phyloP scores from a whole-genome alignment of 2,888 invertebrate species.

The Desoria tigrina region DNA sequence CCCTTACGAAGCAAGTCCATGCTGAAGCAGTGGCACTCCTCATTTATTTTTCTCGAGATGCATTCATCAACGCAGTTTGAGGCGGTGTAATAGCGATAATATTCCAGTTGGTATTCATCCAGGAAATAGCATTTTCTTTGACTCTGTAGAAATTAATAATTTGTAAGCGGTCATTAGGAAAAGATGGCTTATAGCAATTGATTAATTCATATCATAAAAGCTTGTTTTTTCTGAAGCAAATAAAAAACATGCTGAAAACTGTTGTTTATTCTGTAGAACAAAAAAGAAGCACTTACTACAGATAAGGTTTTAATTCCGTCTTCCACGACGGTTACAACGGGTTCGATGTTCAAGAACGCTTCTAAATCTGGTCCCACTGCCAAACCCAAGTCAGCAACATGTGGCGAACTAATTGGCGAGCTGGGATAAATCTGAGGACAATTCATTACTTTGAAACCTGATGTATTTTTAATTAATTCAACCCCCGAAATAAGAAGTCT shows the following conservation, averaged over 20 bases:
- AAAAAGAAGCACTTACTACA: background rate
- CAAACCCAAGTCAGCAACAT: background rate
- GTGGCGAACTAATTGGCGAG: background rate
- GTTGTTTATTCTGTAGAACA: too few relatives aligned
- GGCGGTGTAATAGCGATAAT: background rate
- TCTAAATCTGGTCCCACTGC: background rate
- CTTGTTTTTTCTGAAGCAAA: too few relatives aligned
- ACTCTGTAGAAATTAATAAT: background rate
- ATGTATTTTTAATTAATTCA: too few relatives aligned
- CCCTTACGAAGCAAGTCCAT: background rate
- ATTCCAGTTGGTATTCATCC: background rate
- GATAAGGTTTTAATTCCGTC: background rate
- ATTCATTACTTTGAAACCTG: too few relatives aligned
- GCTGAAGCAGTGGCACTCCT: background rate
- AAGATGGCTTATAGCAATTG: too few relatives aligned
- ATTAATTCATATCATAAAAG: too few relatives aligned
- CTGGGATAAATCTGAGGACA: too few relatives aligned
- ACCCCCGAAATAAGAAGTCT: too few relatives aligned
- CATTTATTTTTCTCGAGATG: background rate
- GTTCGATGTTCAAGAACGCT: background rate
- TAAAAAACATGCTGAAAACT: too few relatives aligned
- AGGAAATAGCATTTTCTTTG: background rate
- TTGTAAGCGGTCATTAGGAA: too few relatives aligned
- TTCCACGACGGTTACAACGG: background rate
- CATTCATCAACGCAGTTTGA: constrained; percentile 8